Base-by-base conservation (phyloP, 2,113 vertebrate genomes). In the Bambusicola thoracicus region DNA sequence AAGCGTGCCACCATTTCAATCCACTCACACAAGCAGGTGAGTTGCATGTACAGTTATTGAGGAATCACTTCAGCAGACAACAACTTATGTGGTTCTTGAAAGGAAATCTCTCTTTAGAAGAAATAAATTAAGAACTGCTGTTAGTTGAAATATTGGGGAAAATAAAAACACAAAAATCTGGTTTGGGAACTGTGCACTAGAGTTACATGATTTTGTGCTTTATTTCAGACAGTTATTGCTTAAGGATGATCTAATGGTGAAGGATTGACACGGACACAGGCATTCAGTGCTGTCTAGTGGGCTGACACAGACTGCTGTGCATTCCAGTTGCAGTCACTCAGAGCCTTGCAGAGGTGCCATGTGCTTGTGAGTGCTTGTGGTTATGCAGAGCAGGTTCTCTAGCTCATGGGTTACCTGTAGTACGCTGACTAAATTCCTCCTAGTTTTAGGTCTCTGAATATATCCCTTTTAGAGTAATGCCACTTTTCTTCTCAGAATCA, bases 271-370 rank as follows among this genome's bases (percentile, higher is more conserved):
- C 79, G 44, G 58, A 66, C 43, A 66, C 10, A 3, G 46, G n/a
- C 21, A 61, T 32, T 87, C 2, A 1, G 8, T 29, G 24, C 38
- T 29, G 18, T 43, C 85, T 85, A 55, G n/a, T 1, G 18, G 38
- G 40, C 41, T 79, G 46, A 61, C 55, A 82, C 32, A 66, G 36
- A 36, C 10, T 1, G 1, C 22, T 70, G 56, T 48, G 18, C 68
- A 53, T 3, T 89, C 16, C 51, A 2, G 1, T 41, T 83, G 56
- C 12, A 6, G 38, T 24, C 46, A 48, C 75, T 76, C 67, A 41
- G 0, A 10, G 30, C 20, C 56, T 82, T 0, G 0, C 27, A 66
- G 44, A 79, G 19, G 13, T n/a, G n/a, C 55, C 61, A 43, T 7
- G 22, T 65, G 63, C n/a, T 77, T 44, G 15, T 0, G 0, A 51